A percentile compares a stretch with the other conserved stretches of the same genome.
phyloP scores from a whole-genome alignment of 1,140 invertebrate genomes.

The Cotesia typhae region DNA sequence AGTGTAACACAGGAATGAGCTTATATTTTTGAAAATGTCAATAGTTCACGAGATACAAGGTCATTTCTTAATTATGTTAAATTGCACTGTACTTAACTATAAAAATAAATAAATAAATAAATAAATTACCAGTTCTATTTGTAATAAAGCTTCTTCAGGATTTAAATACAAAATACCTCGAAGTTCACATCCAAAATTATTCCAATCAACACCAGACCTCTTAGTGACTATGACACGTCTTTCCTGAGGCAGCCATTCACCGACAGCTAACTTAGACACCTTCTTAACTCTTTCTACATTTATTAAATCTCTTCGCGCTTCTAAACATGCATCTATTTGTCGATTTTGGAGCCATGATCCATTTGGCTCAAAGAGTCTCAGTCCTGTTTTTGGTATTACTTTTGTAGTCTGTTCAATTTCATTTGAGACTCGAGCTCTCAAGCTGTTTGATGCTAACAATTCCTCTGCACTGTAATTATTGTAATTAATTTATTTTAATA shows the following conservation, averaged over 20 bases:
- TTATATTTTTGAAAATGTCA: too few species aligned
- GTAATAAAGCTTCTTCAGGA: conserved; percentile 72
- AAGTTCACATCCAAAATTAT: conserved; percentile 66
- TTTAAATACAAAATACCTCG: conserved; percentile 66
- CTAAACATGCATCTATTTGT: conserved; percentile 69
- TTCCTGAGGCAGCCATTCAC: conserved; percentile 69
- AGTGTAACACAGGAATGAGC: too few species aligned
- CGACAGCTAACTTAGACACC: conserved; percentile 67
- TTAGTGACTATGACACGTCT: conserved; percentile 69
- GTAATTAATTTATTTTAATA: too few species aligned
- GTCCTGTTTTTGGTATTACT: conserved; percentile 66
- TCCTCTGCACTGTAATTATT: conserved; percentile 63
- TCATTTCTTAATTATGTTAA: too few species aligned
- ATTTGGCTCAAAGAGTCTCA: conserved; percentile 68
- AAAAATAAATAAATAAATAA: too few species aligned
- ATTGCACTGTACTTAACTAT: too few species aligned
- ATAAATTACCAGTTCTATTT: conserved; percentile 71
- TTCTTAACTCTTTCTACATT: conserved; percentile 70
- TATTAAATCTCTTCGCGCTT: conserved; percentile 67
- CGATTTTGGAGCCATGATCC: conserved; percentile 70
- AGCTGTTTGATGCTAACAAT: conserved; percentile 65
- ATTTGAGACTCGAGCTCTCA: conserved; percentile 57
- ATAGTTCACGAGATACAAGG: too few species aligned
- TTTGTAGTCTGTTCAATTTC: conserved; percentile 55
- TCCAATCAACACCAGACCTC: conserved; percentile 69